phyloP scores from a whole-genome alignment of 2,113 vertebrate genomes.

The Polypterus senegalus region DNA sequence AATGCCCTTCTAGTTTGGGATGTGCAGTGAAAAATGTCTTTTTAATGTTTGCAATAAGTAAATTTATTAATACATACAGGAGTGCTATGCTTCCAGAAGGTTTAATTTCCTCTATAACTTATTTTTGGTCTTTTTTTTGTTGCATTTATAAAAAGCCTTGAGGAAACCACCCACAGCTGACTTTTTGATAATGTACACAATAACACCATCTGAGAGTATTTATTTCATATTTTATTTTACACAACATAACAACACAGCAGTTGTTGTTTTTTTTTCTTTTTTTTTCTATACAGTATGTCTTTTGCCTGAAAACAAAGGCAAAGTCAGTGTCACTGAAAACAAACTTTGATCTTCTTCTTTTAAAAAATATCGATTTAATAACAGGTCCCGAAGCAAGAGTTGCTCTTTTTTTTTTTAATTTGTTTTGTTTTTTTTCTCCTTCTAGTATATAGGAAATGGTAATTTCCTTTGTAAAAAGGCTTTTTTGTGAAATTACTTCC shows the following conservation, averaged over 20 bases:
- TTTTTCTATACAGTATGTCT: conserved; percentile 65
- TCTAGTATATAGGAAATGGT: conserved; percentile 44
- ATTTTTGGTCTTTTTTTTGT: too few species aligned
- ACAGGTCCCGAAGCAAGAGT: conserved; percentile 48
- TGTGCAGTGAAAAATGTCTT: too few species aligned
- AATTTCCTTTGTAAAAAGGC: conserved; percentile 60
- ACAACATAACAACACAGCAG: conserved; percentile 78
- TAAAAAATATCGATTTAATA: conserved; percentile 81
- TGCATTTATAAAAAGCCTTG: not conserved
- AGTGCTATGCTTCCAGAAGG: too few species aligned
- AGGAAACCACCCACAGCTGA: not conserved
- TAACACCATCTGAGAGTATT: conserved; percentile 40
- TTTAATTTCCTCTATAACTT: too few species aligned
- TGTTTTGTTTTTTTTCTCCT: conserved; percentile 25
- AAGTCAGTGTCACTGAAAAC: conserved; percentile 59
- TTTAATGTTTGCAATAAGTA: too few species aligned
- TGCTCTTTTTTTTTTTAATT: conserved; percentile 28
- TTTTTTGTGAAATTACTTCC: conserved; percentile 54
- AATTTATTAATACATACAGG: too few species aligned
- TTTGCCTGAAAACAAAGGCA: conserved; percentile 71
- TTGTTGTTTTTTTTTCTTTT: conserved; percentile 57
- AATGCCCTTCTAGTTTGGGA: too few species aligned
- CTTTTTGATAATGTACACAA: conserved; percentile 23
- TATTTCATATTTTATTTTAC: conserved; percentile 74
- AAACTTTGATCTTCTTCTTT: conserved; percentile 50